Evolutionary conservation across 2,113 vertebrate species (phyloP).

Genomic region (Xenopus tropicalis): UCB_Xtro_10.0 CM004443.2:144974501-144975000

Average conservation of each 20-base stretch:
- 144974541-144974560: no score
- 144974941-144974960: not conserved
- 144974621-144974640: no score
- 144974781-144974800: slow-evolving; percentile 93
- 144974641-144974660: no score
- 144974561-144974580: no score
- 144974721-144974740: slow-evolving; percentile 99
- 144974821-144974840: slow-evolving; percentile 11
- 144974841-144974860: slow-evolving; percentile 6
- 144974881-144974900: not conserved
- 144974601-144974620: no score
- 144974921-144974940: not conserved
- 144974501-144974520: no score
- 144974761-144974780: slow-evolving; percentile 96
- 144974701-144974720: slow-evolving; percentile 99
- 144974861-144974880: not conserved
- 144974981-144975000: not conserved
- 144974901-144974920: slow-evolving; percentile 12
- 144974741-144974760: slow-evolving; percentile 97
- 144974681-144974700: slow-evolving; percentile 99
- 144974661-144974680: slow-evolving; percentile 74
- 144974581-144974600: no score
- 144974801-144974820: slow-evolving; percentile 46
- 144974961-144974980: not conserved
- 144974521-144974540: no score